A percentile compares a stretch with the other conserved stretches of the same genome.
Evolutionary conservation across 2,797 vertebrate genomes (phyloP).

Genomic region (Macroramphosus scolopax): DNA sequence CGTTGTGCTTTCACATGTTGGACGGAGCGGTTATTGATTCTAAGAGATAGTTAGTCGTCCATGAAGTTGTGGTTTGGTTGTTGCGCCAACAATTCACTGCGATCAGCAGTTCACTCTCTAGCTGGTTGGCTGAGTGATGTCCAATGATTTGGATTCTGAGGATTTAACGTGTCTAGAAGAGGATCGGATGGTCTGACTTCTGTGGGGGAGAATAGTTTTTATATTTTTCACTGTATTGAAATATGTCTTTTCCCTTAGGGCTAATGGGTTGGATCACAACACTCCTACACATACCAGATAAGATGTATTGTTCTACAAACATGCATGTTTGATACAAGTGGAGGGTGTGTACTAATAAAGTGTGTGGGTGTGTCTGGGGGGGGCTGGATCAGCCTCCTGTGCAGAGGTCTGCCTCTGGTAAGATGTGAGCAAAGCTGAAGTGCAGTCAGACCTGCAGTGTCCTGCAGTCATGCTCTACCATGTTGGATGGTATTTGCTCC

Average conservation of each 20-base stretch:
- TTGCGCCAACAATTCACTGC: too few relatives aligned
- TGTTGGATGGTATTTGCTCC: conserved; percentile 58
- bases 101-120: too few relatives aligned
- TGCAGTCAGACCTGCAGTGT: conserved; percentile 37
- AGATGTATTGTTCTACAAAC: conserved; percentile 4
- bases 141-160: too few relatives aligned
- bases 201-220: too few relatives aligned
- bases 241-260: too few relatives aligned
- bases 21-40: conserved; percentile 12
- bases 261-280: too few relatives aligned
- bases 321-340: conserved; percentile 21
- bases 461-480: conserved; percentile 64
- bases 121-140: too few relatives aligned
- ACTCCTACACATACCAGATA: too few relatives aligned
- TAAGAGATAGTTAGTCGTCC: conserved; percentile 12
- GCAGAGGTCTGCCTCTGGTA: conserved; percentile 38
- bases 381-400: conserved; percentile 47
- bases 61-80: background rate
- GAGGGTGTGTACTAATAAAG: conserved; percentile 34
- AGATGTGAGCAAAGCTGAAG: conserved; percentile 36
- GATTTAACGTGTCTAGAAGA: too few relatives aligned
- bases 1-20: conserved; percentile 2
- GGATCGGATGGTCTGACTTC: too few relatives aligned
- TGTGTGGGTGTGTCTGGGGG: conserved; percentile 61
- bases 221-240: too few relatives aligned